A percentile compares a stretch with the other conserved stretches of the same genome.
These are phyloP conservation scores for Bilobella aurantiaca DNA, from an alignment of 1,140 invertebrate genomes.

Conservation along the genomic window DNA sequence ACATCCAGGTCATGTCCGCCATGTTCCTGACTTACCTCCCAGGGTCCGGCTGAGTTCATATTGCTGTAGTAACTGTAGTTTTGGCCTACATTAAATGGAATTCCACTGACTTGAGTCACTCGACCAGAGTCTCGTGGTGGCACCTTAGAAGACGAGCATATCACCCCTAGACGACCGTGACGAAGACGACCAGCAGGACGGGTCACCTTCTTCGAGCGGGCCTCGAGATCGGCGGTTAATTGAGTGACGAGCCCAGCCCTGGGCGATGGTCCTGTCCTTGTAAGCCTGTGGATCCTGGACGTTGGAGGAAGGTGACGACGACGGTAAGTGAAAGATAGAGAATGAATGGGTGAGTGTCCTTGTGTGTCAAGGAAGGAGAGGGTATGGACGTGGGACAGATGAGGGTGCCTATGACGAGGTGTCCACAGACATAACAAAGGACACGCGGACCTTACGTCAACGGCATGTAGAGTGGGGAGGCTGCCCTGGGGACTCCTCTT, in stretches of 20 bases:
- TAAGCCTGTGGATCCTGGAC: not conserved
- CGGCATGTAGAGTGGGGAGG: too few relatives aligned
- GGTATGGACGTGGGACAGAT: too few relatives aligned
- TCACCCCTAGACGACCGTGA: not conserved
- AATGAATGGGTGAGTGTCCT: not conserved
- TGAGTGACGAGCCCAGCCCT: not conserved
- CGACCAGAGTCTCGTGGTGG: not conserved
- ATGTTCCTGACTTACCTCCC: constrained; percentile 10
- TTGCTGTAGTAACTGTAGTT: not conserved
- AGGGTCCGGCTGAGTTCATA: constrained; percentile 12
- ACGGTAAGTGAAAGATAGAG: not conserved
- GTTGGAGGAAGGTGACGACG: not conserved
- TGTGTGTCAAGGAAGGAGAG: not conserved
- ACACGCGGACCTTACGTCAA: too few relatives aligned
- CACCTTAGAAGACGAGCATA: constrained; percentile 1
- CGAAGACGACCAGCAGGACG: not conserved
- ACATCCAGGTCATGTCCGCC: too few relatives aligned
- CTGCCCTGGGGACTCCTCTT: too few relatives aligned
- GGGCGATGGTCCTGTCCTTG: not conserved
- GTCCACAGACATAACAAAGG: too few relatives aligned
- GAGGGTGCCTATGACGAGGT: too few relatives aligned
- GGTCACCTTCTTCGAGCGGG: not conserved
- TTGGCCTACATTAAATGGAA: not conserved
- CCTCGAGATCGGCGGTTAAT: too few relatives aligned
- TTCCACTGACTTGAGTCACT: not conserved